Conservation (phyloP, 2,113 vertebrate genomes). For the Callocephalon fimbriatum region DNA sequence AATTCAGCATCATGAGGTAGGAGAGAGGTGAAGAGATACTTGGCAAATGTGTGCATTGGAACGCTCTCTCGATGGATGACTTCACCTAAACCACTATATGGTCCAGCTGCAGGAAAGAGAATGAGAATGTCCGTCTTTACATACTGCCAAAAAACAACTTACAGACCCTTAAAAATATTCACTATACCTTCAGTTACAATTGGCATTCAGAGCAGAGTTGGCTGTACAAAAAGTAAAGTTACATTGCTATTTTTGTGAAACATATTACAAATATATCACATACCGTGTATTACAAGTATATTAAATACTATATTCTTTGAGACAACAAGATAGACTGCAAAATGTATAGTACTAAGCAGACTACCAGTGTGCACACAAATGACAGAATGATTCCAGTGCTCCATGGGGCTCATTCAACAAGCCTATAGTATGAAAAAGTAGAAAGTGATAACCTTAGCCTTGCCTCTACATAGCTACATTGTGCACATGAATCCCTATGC, state of each 20-base stretch:
- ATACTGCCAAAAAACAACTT: not conserved
- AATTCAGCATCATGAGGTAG: slow-evolving; percentile 98
- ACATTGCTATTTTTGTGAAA: not conserved
- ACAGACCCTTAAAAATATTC: not conserved
- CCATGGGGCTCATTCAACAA: not conserved
- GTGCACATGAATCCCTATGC: not conserved
- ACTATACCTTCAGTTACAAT: not conserved
- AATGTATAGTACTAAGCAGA: not conserved
- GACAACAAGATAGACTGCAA: not conserved
- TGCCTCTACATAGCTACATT: not conserved
- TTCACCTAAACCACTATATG: slow-evolving; percentile 96
- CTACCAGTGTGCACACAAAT: not conserved
- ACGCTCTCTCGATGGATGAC: slow-evolving; percentile 95
- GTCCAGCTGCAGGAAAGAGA: slow-evolving; percentile 84
- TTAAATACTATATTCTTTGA: not conserved
- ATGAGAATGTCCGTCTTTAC: not conserved
- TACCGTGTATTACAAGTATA: not conserved
- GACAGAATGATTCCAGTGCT: not conserved
- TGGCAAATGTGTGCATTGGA: slow-evolving; percentile 99
- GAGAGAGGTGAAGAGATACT: slow-evolving; percentile 97
- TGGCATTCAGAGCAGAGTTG: not conserved
- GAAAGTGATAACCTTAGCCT: not conserved
- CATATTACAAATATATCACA: not conserved
- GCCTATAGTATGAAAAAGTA: not conserved
- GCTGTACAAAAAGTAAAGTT: not conserved